Evolutionary conservation across 92 coral and sea anemone species (phyloP).

Genomic region (Parazoanthus swiftii): DNA sequence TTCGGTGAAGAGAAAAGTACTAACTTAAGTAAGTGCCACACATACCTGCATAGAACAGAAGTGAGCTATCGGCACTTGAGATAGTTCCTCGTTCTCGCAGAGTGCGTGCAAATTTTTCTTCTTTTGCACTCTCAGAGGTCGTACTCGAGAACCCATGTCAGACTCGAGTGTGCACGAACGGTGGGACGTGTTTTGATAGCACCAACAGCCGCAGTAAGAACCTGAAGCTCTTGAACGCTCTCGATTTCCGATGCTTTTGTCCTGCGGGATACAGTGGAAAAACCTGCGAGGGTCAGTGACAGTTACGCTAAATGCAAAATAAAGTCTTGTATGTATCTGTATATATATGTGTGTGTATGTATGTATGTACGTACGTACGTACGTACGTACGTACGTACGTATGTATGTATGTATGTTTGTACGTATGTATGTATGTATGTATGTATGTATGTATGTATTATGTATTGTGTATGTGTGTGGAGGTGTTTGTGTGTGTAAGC

Average conservation of each 20-base stretch:
- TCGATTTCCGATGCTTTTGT: constrained; percentile 85
- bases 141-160: constrained; percentile 81
- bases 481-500: no score
- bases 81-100: no score
- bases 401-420: no score
- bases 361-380: no score
- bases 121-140: constrained; percentile 49
- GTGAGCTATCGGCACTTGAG: no score
- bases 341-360: no score
- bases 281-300: constrained; percentile 67
- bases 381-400: no score
- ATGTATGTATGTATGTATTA: no score
- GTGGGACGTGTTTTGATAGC: constrained; percentile 93
- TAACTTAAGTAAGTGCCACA: no score
- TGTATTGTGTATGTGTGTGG: not conserved
- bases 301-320: not conserved
- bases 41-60: no score
- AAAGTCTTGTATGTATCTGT: not conserved
- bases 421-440: no score
- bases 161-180: constrained; percentile 76
- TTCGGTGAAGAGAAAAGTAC: no score
- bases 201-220: constrained; percentile 80
- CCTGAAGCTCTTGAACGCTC: constrained; percentile 76
- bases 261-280: constrained; percentile 71
- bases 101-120: not conserved